These are phyloP conservation scores for Hucho hucho DNA, from an alignment of 2,113 vertebrate genomes.

Conservation along the genomic window DNA sequence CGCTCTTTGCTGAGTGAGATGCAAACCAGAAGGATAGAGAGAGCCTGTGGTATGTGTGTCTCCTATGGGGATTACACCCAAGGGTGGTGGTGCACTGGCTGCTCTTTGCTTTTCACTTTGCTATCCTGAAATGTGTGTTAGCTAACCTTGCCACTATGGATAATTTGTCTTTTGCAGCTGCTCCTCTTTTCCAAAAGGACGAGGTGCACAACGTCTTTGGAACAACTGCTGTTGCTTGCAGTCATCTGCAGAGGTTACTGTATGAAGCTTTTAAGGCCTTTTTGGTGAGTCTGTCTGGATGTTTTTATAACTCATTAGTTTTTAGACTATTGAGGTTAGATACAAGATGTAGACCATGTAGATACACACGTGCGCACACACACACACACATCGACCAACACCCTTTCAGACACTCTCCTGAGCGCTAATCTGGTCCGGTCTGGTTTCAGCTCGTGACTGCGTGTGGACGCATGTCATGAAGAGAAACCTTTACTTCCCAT, in stretches of 20 bases:
- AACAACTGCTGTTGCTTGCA: constrained; percentile 36
- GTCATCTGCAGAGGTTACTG: constrained; percentile 36
- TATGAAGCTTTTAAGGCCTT: constrained; percentile 58
- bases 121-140: neutral
- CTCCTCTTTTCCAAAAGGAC: constrained; percentile 14
- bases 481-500: constrained; percentile 21
- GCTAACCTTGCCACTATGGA: constrained; percentile 9
- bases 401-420: neutral
- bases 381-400: neutral
- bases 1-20: too few species aligned
- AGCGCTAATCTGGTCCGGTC: too few species aligned
- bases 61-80: too few species aligned
- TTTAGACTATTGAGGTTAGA: too few species aligned
- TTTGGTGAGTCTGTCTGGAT: constrained; percentile 44
- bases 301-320: too few species aligned
- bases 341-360: neutral
- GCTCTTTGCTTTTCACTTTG: too few species aligned
- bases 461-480: neutral
- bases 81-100: too few species aligned
- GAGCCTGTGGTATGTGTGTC: too few species aligned
- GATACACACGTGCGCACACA: neutral
- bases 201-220: constrained; percentile 19
- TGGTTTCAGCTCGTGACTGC: neutral
- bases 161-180: constrained; percentile 33
- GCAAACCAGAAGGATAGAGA: too few species aligned